A percentile compares a stretch with the other conserved stretches of the same genome.
Evolutionary conservation across 2,113 vertebrate genomes (phyloP).

Genomic region (Strix uralensis): DNA sequence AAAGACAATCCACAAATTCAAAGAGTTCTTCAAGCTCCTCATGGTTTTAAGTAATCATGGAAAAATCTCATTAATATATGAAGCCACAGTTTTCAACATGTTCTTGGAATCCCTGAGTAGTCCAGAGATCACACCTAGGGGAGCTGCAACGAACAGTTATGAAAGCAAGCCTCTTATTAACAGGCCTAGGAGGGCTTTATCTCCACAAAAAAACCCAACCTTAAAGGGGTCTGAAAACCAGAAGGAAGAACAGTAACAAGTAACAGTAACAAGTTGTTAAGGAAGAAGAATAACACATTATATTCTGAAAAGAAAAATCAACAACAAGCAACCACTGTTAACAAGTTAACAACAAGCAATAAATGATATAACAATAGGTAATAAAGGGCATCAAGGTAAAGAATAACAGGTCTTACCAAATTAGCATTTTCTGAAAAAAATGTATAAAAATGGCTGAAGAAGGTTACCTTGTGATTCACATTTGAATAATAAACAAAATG

Average conservation of each 20-base stretch:
- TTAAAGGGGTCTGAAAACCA: not conserved
- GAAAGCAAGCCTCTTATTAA: not conserved
- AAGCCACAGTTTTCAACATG: not conserved
- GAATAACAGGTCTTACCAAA: not conserved
- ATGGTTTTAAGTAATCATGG: not conserved
- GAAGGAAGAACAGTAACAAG: not conserved
- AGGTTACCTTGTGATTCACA: not conserved
- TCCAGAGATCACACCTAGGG: not conserved
- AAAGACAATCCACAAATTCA: not conserved
- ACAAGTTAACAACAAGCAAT: not conserved
- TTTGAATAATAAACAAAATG: not conserved
- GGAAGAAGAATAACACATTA: not conserved
- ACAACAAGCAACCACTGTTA: not conserved
- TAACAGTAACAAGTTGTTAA: not conserved
- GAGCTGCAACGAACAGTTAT: not conserved
- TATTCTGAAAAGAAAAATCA: not conserved
- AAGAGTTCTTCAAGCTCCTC: not conserved
- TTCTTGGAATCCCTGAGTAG: not conserved
- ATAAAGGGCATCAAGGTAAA: not conserved
- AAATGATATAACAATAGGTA: not conserved
- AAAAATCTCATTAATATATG: not conserved
- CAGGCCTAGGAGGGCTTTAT: not conserved
- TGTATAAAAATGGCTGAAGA: not conserved
- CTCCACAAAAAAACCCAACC: not conserved
- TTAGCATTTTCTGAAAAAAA: not conserved